phyloP scores from a whole-genome alignment of 2,797 vertebrate genomes.

The Pogonophryne albipinna region DNA sequence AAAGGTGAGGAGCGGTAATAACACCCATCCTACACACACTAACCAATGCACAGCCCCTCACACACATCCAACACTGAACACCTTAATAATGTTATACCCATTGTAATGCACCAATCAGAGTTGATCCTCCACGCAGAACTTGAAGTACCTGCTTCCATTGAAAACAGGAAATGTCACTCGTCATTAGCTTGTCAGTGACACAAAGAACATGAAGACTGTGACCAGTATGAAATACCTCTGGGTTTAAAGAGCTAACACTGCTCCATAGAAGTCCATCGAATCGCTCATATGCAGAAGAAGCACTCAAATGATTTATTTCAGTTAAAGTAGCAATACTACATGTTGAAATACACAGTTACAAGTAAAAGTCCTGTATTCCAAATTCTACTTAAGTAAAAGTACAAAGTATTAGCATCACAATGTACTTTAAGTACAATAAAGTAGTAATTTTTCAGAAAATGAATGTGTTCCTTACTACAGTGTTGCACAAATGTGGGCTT shows the following conservation, averaged over 20 bases:
- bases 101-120: background rate
- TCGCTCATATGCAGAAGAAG: background rate
- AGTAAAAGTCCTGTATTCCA: too few species aligned
- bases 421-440: too few species aligned
- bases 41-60: background rate
- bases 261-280: slow-evolving; percentile 2
- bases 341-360: too few species aligned
- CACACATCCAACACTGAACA: background rate
- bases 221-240: slow-evolving; percentile 36
- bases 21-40: background rate
- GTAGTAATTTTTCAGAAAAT: too few species aligned
- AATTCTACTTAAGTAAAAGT: too few species aligned
- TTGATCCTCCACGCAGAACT: background rate
- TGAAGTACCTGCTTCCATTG: background rate
- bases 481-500: too few species aligned
- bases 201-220: slow-evolving; percentile 2
- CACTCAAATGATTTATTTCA: too few species aligned
- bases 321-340: too few species aligned
- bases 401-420: too few species aligned
- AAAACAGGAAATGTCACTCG: background rate
- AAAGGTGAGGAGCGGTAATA: slow-evolving; percentile 31
- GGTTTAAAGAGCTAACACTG: slow-evolving; percentile 16
- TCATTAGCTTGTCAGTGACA: background rate
- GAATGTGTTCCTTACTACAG: too few species aligned
- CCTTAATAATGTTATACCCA: background rate